These are phyloP conservation scores for Metopolophium dirhodum DNA, from an alignment of 1,140 invertebrate species.

Conservation along the genomic window DNA sequence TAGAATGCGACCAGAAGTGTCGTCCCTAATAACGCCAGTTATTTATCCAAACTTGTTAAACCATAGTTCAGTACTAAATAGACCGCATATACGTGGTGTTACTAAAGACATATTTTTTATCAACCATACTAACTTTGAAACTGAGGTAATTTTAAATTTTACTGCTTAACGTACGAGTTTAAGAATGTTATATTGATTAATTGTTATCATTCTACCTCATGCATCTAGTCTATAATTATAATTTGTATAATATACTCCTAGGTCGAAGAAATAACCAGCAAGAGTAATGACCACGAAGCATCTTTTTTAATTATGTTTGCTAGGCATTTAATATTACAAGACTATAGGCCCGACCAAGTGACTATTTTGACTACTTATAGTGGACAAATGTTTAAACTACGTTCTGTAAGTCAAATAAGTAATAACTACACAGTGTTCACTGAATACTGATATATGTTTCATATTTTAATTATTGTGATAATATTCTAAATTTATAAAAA, in stretches of 20 bases:
- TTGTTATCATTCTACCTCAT: not conserved
- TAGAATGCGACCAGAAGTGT: constrained; percentile 73
- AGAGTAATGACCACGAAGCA: constrained; percentile 71
- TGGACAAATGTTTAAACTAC: constrained; percentile 65
- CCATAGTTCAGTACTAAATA: constrained; percentile 66
- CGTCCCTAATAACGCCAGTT: constrained; percentile 68
- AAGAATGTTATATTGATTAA: not conserved
- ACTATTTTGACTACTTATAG: constrained; percentile 74
- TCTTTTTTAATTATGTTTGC: constrained; percentile 67
- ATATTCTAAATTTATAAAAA: not conserved
- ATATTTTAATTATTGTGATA: not conserved
- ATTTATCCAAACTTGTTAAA: constrained; percentile 70
- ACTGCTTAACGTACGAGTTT: not conserved
- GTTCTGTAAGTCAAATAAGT: constrained; percentile 43
- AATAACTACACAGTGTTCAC: not conserved
- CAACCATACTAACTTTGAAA: constrained; percentile 67
- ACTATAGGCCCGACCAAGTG: constrained; percentile 68
- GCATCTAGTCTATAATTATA: not conserved
- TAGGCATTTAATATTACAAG: constrained; percentile 69
- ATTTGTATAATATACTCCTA: constrained; percentile 56
- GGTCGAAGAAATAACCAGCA: constrained; percentile 66
- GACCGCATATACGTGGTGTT: constrained; percentile 66
- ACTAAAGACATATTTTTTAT: constrained; percentile 70
- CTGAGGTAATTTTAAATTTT: constrained; percentile 2
- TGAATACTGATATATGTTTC: too few relatives aligned